Conservation (phyloP, 2,113 vertebrate species). For the Misgurnus anguillicaudatus region DNA sequence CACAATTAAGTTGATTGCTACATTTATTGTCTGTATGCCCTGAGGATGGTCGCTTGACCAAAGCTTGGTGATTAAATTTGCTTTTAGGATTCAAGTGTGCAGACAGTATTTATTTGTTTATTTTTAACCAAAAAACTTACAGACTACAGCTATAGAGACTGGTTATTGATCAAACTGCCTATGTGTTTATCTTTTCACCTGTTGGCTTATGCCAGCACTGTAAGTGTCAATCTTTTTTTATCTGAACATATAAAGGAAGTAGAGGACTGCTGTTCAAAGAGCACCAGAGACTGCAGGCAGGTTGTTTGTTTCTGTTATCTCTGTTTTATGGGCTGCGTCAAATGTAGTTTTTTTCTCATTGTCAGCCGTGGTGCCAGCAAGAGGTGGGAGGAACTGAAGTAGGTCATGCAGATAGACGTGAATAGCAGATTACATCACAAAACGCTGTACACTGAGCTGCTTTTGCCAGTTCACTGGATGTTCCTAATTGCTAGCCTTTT, state of each 20-base stretch:
- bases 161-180: no score
- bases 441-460: slow-evolving; percentile 1
- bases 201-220: no score
- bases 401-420: slow-evolving; percentile 47
- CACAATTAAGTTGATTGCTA: no score
- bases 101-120: no score
- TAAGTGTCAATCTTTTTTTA: background rate
- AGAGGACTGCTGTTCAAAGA: background rate
- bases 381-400: slow-evolving; percentile 42
- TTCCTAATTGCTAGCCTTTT: slow-evolving; percentile 37
- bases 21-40: no score
- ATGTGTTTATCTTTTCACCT: no score
- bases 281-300: background rate
- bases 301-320: background rate
- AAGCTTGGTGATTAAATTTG: no score
- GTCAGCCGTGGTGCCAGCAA: background rate
- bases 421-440: slow-evolving; percentile 47
- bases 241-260: background rate
- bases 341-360: background rate
- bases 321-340: background rate
- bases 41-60: no score
- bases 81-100: no score
- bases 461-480: slow-evolving; percentile 52
- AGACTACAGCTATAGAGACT: no score
- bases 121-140: no score